phyloP scores from a whole-genome alignment of 2,797 vertebrate genomes.

The Amniataba percoides region DNA sequence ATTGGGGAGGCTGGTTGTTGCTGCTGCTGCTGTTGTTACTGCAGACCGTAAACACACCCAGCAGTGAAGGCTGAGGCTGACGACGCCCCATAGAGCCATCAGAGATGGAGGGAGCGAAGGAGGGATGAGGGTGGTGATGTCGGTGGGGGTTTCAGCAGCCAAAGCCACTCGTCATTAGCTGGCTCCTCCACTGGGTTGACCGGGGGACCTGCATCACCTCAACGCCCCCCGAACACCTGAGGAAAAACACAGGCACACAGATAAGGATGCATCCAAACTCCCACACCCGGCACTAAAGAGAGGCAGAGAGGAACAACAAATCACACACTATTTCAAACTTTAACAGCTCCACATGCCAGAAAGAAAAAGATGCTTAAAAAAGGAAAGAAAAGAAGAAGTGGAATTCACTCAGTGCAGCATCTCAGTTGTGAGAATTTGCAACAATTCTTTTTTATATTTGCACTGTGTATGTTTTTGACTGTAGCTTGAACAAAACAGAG shows the following conservation, averaged over 20 bases:
- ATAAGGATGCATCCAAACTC: conserved; percentile 17
- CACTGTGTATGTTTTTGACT: background rate
- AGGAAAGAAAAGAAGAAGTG: background rate
- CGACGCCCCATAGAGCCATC: conserved; percentile 99
- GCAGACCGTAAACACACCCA: conserved; percentile 81
- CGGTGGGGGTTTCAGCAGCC: conserved; percentile 84
- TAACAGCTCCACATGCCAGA: background rate
- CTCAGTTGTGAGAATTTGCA: background rate
- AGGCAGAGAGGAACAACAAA: background rate
- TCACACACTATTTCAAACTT: background rate
- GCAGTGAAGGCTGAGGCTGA: conserved; percentile 96
- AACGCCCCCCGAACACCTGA: conserved; percentile 89
- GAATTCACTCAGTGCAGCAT: background rate
- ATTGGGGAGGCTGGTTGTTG: conserved; percentile 89
- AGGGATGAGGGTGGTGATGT: conserved; percentile 44
- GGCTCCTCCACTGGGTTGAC: conserved; percentile 91
- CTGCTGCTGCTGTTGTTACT: conserved; percentile 72
- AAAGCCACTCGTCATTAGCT: conserved; percentile 88
- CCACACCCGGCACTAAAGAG: background rate
- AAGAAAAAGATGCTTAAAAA: background rate
- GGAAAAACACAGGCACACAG: conserved; percentile 26
- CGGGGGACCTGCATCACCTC: conserved; percentile 93
- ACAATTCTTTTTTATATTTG: background rate
- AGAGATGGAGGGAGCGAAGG: conserved; percentile 84
- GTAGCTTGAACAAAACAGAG: background rate